Evolutionary conservation across 1,140 invertebrate genomes (phyloP), one percentile per base, ranked within the genome.

Genomic region (Drosophila auraria): DNA sequence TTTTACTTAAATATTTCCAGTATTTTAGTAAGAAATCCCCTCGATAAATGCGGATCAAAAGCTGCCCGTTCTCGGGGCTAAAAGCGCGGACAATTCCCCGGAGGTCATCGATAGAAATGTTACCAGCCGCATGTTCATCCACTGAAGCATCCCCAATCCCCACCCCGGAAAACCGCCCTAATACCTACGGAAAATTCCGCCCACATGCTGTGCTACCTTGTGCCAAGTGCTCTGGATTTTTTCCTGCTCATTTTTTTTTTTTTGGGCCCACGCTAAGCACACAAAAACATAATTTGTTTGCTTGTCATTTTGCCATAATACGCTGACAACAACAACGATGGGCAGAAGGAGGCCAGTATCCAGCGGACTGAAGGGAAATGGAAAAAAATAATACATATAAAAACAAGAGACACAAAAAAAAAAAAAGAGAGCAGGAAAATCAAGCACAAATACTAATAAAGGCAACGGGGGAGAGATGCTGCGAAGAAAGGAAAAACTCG

Each of bases 241-340:
- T 59, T 42, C 63, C 62, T 40, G 40, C 63, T 30, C 30, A 20
- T 57, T 50, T 33, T 38, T n/a, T 44, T 58, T 66, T 75, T 65
- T 57, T 77, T 78, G 59, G 50, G 76, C 76, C 61, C 72, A 83
- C 65, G 83, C 56, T 89, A 74, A 87, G 64, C 84, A 83, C 87
- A 87, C 83, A 89, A 78, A 87, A 89, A 81, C 84, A 87, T 89
- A 87, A 87, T 87, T 87, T 87, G 83, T 89, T 87, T 89, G 83
- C 83, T 78, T 83, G 84, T 75, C 83, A 87, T 89, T 87, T 89
- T 74, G 70, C 72, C 61, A 81, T 78, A 83, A 87, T 83, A 73
- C 65, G 83, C 83, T 87, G 80, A 87, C 83, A 87, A 87, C 80
- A 69, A 72, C 64, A 60, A 63, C 50, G 65, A 58, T 44, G 54